phyloP scores from a whole-genome alignment of 2,797 vertebrate genomes.

The Neosilurus hyrtlii region DNA sequence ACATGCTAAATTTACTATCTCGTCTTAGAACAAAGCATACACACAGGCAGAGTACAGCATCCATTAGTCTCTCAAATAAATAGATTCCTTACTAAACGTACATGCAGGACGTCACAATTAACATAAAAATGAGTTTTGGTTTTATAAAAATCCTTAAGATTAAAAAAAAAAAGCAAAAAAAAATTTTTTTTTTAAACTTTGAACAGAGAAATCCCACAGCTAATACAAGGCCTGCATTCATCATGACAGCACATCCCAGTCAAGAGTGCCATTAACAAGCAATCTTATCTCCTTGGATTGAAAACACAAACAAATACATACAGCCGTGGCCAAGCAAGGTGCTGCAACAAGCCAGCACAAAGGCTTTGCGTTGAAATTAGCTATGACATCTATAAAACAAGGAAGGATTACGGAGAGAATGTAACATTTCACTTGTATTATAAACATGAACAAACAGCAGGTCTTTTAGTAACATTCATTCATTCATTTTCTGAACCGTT shows the following conservation, averaged over 20 bases:
- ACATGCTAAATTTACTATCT: background rate
- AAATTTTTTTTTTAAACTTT: constrained; percentile 40
- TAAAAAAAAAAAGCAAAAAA: too few relatives aligned
- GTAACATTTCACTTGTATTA: background rate
- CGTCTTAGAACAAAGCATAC: background rate
- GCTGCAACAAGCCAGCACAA: constrained; percentile 20
- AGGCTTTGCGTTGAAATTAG: constrained; percentile 5
- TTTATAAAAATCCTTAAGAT: too few relatives aligned
- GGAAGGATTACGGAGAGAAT: background rate
- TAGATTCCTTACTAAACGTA: background rate
- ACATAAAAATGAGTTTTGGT: constrained; percentile 26
- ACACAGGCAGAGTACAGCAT: background rate
- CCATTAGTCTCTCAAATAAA: constrained; percentile 1
- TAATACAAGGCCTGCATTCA: constrained; percentile 70
- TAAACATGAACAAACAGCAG: background rate
- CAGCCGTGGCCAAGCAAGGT: constrained; percentile 10
- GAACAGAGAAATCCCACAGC: constrained; percentile 54
- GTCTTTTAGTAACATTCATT: background rate
- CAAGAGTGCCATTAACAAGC: constrained; percentile 68
- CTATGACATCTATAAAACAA: constrained; percentile 20
- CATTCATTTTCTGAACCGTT: too few relatives aligned
- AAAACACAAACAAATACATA: constrained; percentile 36
- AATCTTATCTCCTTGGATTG: constrained; percentile 43
- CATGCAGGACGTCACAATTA: constrained; percentile 31
- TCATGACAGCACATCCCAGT: constrained; percentile 55